A percentile compares a stretch with the other conserved stretches of the same genome.
Evolutionary conservation across 2,888 invertebrate genomes (phyloP).

Genomic region (Diogma glabrata): DNA sequence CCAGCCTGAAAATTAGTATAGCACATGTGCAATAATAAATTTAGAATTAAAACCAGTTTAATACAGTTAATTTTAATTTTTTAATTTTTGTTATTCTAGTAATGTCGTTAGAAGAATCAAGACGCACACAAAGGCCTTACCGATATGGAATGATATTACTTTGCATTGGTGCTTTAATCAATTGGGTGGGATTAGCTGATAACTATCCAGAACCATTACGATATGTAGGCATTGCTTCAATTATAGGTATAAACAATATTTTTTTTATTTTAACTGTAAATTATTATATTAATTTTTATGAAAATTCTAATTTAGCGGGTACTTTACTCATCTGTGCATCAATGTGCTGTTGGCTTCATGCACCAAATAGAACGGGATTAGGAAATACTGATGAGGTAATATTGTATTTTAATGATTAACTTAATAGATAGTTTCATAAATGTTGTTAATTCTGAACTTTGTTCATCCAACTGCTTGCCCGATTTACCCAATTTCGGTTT

Average conservation of each 20-base stretch:
- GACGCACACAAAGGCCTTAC: conserved; percentile 58
- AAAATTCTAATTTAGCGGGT: conserved; percentile 37
- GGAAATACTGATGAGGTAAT: conserved; percentile 40
- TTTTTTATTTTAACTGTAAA: neutral
- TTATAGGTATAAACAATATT: conserved; percentile 33
- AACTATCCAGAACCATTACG: conserved; percentile 60
- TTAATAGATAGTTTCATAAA: neutral
- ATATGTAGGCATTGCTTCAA: conserved; percentile 61
- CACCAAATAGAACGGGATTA: conserved; percentile 32
- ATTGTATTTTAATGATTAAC: neutral
- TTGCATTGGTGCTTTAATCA: conserved; percentile 59
- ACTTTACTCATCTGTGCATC: conserved; percentile 60
- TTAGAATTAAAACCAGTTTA: too few species aligned
- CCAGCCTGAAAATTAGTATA: too few species aligned
- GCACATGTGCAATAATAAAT: too few species aligned
- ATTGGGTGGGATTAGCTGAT: conserved; percentile 61
- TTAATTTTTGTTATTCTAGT: conserved; percentile 36
- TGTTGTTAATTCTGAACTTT: too few species aligned
- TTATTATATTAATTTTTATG: neutral
- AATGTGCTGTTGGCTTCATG: conserved; percentile 62
- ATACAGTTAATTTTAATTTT: neutral
- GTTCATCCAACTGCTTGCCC: too few species aligned
- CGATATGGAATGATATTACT: conserved; percentile 61
- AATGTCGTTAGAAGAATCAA: conserved; percentile 53
- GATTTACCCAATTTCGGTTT: too few species aligned